Conservation (phyloP, 2,113 vertebrate genomes). For the Azemiops feae region DNA sequence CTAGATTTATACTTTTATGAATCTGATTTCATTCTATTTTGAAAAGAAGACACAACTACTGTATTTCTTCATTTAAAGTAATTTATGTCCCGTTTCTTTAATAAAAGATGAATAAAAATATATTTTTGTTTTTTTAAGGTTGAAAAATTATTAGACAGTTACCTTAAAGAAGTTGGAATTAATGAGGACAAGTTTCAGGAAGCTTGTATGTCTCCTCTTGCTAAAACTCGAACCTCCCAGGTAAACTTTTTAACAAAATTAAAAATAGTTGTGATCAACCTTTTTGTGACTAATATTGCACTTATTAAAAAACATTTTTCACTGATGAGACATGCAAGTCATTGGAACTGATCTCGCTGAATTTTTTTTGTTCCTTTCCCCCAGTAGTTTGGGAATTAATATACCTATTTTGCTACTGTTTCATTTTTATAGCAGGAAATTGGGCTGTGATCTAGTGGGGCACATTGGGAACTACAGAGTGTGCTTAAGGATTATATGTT, state of each 20-base stretch:
- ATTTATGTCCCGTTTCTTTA: background rate
- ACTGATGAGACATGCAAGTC: background rate
- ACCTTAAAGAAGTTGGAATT: constrained; percentile 94
- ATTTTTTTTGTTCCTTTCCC: background rate
- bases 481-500: background rate
- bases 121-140: constrained; percentile 71
- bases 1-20: background rate
- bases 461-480: background rate
- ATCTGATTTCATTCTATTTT: background rate
- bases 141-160: constrained; percentile 88
- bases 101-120: background rate
- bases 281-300: background rate
- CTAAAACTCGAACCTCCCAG: constrained; percentile 87
- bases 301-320: background rate
- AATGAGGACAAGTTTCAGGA: constrained; percentile 93
- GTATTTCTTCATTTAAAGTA: background rate
- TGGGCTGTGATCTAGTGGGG: background rate
- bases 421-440: background rate
- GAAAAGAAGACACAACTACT: background rate
- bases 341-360: background rate
- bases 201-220: constrained; percentile 89
- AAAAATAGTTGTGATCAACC: background rate
- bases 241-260: constrained; percentile 63
- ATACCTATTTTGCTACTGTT: background rate
- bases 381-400: background rate